Percentiles rank a stretch among this genome's conserved stretches.
Conservation (phyloP, 2,113 vertebrate genomes). For the Phalacrocorax brasilianus region DNA sequence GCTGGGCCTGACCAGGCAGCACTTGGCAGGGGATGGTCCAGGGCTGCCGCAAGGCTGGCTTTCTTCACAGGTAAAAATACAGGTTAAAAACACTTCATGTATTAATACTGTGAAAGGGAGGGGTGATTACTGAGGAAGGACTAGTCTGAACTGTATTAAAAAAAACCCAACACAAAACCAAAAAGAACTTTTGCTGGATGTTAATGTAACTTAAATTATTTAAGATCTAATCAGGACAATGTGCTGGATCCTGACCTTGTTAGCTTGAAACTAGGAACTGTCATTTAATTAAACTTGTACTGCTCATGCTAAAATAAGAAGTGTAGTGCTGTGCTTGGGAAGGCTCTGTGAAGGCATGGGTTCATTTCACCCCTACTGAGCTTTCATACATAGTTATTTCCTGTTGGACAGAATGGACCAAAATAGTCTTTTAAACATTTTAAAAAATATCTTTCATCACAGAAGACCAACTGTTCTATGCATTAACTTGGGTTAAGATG, state of each 20-base stretch:
- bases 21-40: not conserved
- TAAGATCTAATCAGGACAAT: not conserved
- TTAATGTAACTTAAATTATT: not conserved
- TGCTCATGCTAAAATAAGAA: not conserved
- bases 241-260: not conserved
- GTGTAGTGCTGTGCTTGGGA: not conserved
- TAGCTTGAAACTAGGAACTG: not conserved
- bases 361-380: not conserved
- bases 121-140: not conserved
- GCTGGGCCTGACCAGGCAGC: not conserved
- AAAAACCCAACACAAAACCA: too few relatives aligned
- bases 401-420: not conserved
- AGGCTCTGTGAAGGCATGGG: not conserved
- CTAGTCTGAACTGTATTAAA: not conserved
- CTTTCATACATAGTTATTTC: not conserved
- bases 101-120: not conserved
- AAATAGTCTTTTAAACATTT: not conserved
- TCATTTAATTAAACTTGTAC: not conserved
- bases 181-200: not conserved
- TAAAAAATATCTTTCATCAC: not conserved
- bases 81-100: not conserved
- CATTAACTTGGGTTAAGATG: not conserved
- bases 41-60: not conserved
- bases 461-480: not conserved
- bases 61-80: not conserved